Evolutionary conservation across 2,888 invertebrate genomes (phyloP).

Genomic region (Globia sparganii): DNA sequence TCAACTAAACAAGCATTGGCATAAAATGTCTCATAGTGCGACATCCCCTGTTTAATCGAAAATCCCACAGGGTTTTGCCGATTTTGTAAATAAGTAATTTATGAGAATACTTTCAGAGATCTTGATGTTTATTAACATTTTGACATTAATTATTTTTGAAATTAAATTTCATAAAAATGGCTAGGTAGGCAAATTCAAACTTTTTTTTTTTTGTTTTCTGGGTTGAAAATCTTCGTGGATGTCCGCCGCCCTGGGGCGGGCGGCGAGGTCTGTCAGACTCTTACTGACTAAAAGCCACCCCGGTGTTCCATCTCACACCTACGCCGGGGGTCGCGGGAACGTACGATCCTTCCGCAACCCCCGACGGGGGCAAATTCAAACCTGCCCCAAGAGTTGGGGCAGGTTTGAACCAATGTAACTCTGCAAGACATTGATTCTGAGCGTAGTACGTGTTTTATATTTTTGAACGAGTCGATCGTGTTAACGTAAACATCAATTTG

Average conservation of each 20-base stretch:
- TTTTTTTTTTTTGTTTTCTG: too few species aligned
- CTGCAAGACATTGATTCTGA: too few species aligned
- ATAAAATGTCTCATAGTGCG: background rate
- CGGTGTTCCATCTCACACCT: too few species aligned
- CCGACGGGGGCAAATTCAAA: too few species aligned
- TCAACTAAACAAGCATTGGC: constrained; percentile 6
- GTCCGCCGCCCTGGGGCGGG: too few species aligned
- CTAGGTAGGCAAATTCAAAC: background rate
- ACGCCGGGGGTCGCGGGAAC: too few species aligned
- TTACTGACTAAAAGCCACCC: too few species aligned
- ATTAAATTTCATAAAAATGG: background rate
- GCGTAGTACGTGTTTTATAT: background rate
- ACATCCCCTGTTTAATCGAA: background rate
- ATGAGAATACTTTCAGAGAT: background rate
- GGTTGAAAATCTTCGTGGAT: too few species aligned
- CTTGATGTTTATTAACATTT: background rate
- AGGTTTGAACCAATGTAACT: too few species aligned
- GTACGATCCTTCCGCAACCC: too few species aligned
- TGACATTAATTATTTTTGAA: background rate
- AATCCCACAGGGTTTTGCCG: background rate
- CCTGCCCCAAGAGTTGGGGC: too few species aligned
- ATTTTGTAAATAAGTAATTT: background rate
- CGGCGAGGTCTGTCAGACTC: too few species aligned
- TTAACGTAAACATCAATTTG: background rate
- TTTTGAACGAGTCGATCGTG: background rate